These are phyloP conservation scores for human DNA, from an alignment of 2,113 vertebrate genomes.

Conservation along the genomic window DNA sequence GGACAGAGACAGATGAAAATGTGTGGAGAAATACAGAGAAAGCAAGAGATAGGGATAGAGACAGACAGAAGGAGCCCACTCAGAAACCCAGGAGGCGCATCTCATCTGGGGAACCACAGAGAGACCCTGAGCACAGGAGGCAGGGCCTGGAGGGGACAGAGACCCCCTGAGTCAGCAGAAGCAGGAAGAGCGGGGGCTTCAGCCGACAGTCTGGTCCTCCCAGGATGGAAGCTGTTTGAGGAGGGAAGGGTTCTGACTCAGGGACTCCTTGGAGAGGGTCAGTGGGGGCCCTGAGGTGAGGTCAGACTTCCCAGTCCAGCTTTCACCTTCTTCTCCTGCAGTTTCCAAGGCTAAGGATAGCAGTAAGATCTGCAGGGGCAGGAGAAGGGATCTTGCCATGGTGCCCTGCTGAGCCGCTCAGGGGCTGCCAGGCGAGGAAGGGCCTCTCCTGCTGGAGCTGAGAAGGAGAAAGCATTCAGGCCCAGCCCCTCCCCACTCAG, in stretches of 20 bases:
- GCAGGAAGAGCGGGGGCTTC: background rate
- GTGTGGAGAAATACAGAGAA: background rate
- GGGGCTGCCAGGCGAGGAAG: background rate
- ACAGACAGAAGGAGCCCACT: rapidly evolving
- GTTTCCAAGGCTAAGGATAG: background rate
- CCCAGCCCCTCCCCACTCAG: background rate
- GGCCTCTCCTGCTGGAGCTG: background rate
- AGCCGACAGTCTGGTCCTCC: too few species aligned
- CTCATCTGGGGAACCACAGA: background rate
- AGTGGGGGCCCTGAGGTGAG: background rate
- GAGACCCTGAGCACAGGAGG: too few species aligned
- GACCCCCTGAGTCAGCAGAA: background rate
- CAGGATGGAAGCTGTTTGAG: background rate
- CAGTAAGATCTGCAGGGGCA: background rate
- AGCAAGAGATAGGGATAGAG: background rate
- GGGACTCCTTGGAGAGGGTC: background rate
- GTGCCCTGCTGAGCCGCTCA: background rate
- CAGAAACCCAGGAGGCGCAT: background rate
- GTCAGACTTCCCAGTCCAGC: background rate
- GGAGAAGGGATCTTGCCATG: constrained; percentile 3
- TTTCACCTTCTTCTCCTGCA: background rate
- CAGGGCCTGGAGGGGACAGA: background rate
- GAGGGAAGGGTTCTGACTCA: background rate
- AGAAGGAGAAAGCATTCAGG: background rate
- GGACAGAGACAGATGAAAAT: background rate